A percentile compares a stretch with the other conserved stretches of the same genome.
phyloP scores from a whole-genome alignment of 2,797 vertebrate genomes.

The Alauda arvensis region DNA sequence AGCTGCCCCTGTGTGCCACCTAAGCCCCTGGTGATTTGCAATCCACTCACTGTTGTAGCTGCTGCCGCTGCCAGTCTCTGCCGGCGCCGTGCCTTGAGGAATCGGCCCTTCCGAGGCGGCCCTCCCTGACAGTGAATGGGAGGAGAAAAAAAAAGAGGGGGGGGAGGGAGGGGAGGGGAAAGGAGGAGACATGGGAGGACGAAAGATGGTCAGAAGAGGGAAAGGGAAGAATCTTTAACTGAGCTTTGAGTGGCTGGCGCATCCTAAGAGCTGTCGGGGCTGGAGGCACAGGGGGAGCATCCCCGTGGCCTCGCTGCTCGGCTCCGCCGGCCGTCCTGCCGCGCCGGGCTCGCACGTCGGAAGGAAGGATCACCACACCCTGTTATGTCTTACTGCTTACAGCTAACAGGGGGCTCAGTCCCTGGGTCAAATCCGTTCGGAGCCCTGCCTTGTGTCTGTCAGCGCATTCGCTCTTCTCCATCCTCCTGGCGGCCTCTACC shows the following conservation, averaged over 20 bases:
- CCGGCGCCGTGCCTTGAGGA: slow-evolving; percentile 24
- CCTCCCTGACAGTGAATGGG: slow-evolving; percentile 62
- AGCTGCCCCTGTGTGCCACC: slow-evolving; percentile 43
- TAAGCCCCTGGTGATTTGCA: slow-evolving; percentile 62
- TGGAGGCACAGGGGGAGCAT: slow-evolving; percentile 9
- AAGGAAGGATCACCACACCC: slow-evolving; percentile 63
- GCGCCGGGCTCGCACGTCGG: not conserved
- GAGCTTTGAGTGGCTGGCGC: slow-evolving; percentile 45
- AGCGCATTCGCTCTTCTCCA: not conserved
- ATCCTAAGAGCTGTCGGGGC: not conserved
- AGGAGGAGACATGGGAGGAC: slow-evolving; percentile 65
- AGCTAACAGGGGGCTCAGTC: slow-evolving; percentile 43
- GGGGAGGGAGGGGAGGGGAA: slow-evolving; percentile 50
- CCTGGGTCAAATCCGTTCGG: not conserved
- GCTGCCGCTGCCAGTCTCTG: slow-evolving; percentile 42
- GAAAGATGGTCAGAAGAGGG: slow-evolving; percentile 67
- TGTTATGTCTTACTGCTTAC: slow-evolving; percentile 65
- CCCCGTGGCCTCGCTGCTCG: not conserved
- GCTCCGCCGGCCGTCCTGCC: not conserved
- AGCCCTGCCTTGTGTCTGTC: slow-evolving; percentile 19
- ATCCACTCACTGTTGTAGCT: slow-evolving; percentile 55
- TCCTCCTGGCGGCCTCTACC: not conserved
- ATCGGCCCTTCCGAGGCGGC: slow-evolving; percentile 64
- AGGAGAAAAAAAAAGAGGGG: slow-evolving; percentile 65
- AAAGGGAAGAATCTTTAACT: slow-evolving; percentile 66